Percentiles rank a stretch among this genome's conserved stretches.
Evolutionary conservation across 2,113 vertebrate genomes (phyloP).

Genomic region (Dunckerocampus dactyliophorus): DNA sequence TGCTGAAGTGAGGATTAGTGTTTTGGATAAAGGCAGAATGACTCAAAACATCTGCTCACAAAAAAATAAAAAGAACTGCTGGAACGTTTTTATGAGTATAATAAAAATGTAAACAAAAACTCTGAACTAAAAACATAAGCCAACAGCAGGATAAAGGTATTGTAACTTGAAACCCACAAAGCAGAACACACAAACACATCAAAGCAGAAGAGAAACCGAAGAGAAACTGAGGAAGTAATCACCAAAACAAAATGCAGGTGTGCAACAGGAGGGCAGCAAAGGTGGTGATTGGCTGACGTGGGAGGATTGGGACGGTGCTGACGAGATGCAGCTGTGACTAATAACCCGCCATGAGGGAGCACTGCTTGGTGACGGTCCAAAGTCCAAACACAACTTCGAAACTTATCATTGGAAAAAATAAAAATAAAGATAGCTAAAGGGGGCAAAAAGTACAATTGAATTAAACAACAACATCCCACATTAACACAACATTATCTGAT

Average conservation of each 20-base stretch:
- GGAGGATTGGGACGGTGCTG: background rate
- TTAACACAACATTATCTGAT: too few relatives aligned
- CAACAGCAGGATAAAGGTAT: background rate
- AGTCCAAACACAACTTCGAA: background rate
- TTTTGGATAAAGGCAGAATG: too few relatives aligned
- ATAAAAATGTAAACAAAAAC: too few relatives aligned
- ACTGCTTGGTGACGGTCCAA: background rate
- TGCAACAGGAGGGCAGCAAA: background rate
- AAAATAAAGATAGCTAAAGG: too few relatives aligned
- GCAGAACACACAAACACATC: background rate
- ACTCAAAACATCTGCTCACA: too few relatives aligned
- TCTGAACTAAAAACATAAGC: too few relatives aligned
- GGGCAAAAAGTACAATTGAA: background rate
- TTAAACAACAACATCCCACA: too few relatives aligned
- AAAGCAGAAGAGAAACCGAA: background rate
- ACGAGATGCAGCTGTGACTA: background rate
- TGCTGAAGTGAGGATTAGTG: too few relatives aligned
- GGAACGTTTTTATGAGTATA: too few relatives aligned
- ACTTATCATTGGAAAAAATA: background rate
- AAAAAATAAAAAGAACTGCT: too few relatives aligned
- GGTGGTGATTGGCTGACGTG: background rate
- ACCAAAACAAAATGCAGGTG: background rate
- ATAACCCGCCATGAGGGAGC: background rate
- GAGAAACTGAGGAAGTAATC: background rate
- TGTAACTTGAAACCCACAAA: background rate